Evolutionary conservation across 2,797 vertebrate species (phyloP), one percentile per base, ranked within the genome.

Genomic region (Rhinophrynus dorsalis): DNA sequence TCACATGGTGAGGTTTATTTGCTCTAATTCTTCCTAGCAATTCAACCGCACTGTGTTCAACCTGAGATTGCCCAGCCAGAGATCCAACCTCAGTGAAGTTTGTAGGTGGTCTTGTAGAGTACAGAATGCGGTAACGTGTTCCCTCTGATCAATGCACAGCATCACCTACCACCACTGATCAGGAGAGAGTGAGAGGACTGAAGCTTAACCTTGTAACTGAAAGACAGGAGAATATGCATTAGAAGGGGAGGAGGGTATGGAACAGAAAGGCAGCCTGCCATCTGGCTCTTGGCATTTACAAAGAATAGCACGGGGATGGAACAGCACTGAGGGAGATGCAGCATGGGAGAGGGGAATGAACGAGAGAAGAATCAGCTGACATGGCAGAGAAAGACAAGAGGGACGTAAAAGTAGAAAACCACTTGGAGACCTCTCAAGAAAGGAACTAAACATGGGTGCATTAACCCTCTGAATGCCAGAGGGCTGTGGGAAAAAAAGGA

Each of bases 141-240:
- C 40, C 6, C 10, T 18, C 6, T 44, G 40, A 44, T 15, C 40
- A 44, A 20, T 2, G 20, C 2, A 44, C 5, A 17, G 20, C 10
- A 20, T 44, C 6, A 11, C 3, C 6, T 44, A 44, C 40, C 17
- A 17, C 6, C 17, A 17, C 6, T 18, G 40, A 44, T 20, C 17
- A 44, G 40, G 37, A 44, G 17, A 12, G 40, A 44, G 17, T 8
- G 6, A 44, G 15, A 44, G 40, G 40, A 44, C 40, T 44, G 15
- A 44, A 44, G 40, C 40, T 44, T 44, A 44, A 44, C 40, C 40
- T 44, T 44, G 40, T 44, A 44, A 44, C 15, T 44, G 40, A 44
- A 44, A 44, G 15, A 20, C 18, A 44, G 40, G 40, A 44, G 40
- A 44, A 48, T 11, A 48, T 48, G 21, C 44, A 24, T 12, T 12